A percentile compares a stretch with the other conserved stretches of the same genome.
These are phyloP conservation scores for Gonatopus flavifemur DNA, from an alignment of 1,140 invertebrate genomes.

Conservation along the genomic window DNA sequence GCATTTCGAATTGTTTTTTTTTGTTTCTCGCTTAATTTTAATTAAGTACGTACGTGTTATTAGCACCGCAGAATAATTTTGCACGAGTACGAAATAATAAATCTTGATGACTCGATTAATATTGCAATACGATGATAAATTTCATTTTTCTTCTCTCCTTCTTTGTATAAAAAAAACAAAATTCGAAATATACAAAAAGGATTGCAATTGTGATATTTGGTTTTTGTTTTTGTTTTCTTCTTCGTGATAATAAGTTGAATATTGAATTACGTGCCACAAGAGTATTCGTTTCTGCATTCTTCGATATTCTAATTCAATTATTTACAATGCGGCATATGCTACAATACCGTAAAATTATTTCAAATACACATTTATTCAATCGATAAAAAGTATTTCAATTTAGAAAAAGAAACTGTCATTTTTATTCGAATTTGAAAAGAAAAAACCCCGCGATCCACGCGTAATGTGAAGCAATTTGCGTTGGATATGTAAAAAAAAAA, in stretches of 20 bases:
- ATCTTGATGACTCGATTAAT: conserved; percentile 10
- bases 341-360: too few species aligned
- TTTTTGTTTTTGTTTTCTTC: too few species aligned
- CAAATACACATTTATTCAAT: conserved; percentile 2
- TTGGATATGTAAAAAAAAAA: too few species aligned
- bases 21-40: conserved; percentile 30
- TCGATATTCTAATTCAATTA: conserved; percentile 18
- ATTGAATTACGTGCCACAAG: too few species aligned
- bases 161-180: background rate
- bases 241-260: background rate
- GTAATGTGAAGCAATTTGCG: too few species aligned
- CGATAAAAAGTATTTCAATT: background rate
- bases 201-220: too few species aligned
- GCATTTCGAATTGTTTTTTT: conserved; percentile 45
- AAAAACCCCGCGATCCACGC: too few species aligned
- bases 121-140: background rate
- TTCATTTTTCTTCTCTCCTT: background rate
- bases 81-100: conserved; percentile 25
- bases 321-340: conserved; percentile 32
- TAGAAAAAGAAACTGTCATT: too few species aligned
- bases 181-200: conserved; percentile 7
- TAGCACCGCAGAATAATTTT: conserved; percentile 54
- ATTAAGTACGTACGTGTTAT: conserved; percentile 51
- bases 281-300: too few species aligned
- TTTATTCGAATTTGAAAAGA: too few species aligned